Conservation (phyloP, 1,140 invertebrate genomes). For the Rhizoglyphus robini region DNA sequence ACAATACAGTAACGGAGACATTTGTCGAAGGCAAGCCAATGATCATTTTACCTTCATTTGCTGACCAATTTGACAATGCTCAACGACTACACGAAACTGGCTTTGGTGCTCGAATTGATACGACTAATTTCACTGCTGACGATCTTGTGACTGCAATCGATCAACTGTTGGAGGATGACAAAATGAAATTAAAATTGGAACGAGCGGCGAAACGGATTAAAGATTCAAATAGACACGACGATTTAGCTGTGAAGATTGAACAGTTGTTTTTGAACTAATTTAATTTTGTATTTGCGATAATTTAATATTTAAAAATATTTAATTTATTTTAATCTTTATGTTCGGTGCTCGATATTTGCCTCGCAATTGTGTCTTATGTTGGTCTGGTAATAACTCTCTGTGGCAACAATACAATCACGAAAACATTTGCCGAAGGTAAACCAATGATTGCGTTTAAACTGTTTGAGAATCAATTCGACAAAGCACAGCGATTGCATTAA, state of each 20-base stretch:
- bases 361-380: neutral
- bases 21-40: constrained; percentile 6
- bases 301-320: too few species aligned
- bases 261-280: too few species aligned
- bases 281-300: too few species aligned
- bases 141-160: neutral
- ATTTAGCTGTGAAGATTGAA: neutral
- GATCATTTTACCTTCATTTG: constrained; percentile 18
- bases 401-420: constrained; percentile 16
- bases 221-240: neutral
- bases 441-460: constrained; percentile 13
- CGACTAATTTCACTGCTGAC: neutral
- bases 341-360: constrained; percentile 12
- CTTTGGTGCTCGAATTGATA: neutral
- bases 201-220: neutral
- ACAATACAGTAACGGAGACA: constrained; percentile 19
- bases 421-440: neutral
- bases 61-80: constrained; percentile 21
- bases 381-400: constrained; percentile 21
- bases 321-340: too few species aligned
- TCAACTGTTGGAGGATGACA: neutral
- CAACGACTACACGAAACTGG: constrained; percentile 14
- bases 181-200: neutral
- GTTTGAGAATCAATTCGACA: constrained; percentile 22
- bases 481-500: constrained; percentile 16